A percentile compares a stretch with the other conserved stretches of the same genome.
Conservation (phyloP, 1,140 invertebrate genomes). For the Scaptomyza hsui region DNA sequence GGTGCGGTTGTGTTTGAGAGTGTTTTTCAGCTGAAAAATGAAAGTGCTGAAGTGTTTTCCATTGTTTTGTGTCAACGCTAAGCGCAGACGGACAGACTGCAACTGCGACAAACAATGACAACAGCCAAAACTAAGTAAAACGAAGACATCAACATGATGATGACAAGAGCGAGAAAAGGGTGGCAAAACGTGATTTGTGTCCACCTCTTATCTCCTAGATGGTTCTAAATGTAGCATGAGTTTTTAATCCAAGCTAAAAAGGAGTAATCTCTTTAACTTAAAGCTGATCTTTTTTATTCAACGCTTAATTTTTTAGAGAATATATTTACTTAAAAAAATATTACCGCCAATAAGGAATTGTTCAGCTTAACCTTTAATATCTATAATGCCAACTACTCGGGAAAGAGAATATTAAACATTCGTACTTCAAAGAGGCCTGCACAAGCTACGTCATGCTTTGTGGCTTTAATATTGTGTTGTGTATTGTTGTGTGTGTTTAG, state of each 20-base stretch:
- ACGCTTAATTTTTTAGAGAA: too few relatives aligned
- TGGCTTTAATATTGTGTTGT: not conserved
- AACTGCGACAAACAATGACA: slow-evolving; percentile 29
- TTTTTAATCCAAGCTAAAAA: not conserved
- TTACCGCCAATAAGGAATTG: too few relatives aligned
- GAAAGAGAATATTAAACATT: too few relatives aligned
- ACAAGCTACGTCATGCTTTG: slow-evolving; percentile 4
- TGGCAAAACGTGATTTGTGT: not conserved
- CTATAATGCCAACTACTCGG: too few relatives aligned
- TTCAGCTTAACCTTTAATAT: too few relatives aligned
- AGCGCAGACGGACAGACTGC: slow-evolving; percentile 38
- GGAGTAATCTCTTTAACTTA: too few relatives aligned
- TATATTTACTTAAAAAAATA: too few relatives aligned
- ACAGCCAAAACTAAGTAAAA: slow-evolving; percentile 12
- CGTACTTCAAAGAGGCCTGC: not conserved
- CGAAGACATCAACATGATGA: slow-evolving; percentile 7
- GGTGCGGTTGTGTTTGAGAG: slow-evolving; percentile 28
- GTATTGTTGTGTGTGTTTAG: slow-evolving; percentile 25
- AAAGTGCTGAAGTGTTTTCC: slow-evolving; percentile 75
- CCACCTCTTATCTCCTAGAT: not conserved
- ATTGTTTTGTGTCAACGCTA: slow-evolving; percentile 67
- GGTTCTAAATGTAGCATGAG: not conserved
- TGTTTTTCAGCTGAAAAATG: slow-evolving; percentile 69
- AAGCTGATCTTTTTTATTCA: too few relatives aligned
- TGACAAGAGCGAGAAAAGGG: slow-evolving; percentile 19